These are phyloP conservation scores for Lasiommata megera DNA, from an alignment of 2,888 invertebrate species.

Conservation along the genomic window DNA sequence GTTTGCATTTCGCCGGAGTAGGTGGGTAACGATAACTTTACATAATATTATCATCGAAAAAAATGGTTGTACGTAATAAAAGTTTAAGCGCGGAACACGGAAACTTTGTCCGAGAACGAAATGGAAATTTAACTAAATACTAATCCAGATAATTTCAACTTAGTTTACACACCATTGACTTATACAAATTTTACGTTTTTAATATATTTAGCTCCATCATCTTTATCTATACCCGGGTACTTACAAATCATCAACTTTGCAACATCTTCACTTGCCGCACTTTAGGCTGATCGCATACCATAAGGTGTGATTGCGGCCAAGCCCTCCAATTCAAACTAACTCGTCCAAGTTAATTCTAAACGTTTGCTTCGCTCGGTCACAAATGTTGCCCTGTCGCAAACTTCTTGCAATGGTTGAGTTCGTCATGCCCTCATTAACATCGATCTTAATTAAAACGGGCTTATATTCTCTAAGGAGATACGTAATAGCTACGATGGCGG, in stretches of 20 bases:
- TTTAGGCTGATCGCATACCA: too few species aligned
- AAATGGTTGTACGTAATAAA: background rate
- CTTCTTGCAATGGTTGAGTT: background rate
- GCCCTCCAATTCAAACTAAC: background rate
- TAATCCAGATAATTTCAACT: too few species aligned
- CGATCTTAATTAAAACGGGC: conserved; percentile 65
- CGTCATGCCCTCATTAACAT: conserved; percentile 36
- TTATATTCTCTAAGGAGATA: conserved; percentile 54
- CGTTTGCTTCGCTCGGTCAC: too few species aligned
- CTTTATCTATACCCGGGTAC: too few species aligned
- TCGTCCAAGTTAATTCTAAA: background rate
- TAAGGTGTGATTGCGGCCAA: too few species aligned
- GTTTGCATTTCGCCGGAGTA: conserved; percentile 21
- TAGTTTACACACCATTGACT: too few species aligned
- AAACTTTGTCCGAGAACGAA: too few species aligned
- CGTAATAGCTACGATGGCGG: conserved; percentile 62
- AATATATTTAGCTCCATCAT: too few species aligned
- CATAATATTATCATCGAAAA: conserved; percentile 6
- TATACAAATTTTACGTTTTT: too few species aligned
- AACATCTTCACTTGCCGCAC: too few species aligned
- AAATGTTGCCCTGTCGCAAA: background rate
- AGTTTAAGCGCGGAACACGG: background rate
- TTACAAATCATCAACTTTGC: too few species aligned
- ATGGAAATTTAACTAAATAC: too few species aligned
- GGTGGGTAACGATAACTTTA: conserved; percentile 13